Base-by-base conservation (phyloP, 2,113 vertebrate genomes). In the Pyxicephalus adspersus region DNA sequence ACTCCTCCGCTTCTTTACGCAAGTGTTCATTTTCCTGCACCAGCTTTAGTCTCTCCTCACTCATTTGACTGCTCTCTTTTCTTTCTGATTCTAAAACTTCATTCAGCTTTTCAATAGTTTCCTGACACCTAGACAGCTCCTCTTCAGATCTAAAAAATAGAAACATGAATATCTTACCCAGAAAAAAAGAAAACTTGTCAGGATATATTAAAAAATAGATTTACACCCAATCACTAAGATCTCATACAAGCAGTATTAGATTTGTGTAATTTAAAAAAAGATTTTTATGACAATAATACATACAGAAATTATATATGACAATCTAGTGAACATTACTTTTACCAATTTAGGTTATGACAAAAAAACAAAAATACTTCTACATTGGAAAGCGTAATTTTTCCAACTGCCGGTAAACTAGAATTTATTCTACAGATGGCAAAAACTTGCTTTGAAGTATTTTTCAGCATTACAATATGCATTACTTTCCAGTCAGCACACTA, bases 1-100 rank as follows among this genome's bases (percentile, higher is more conserved):
- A 88, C 45, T 90, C 87, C 2, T 96, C 95, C 74, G 92, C 91
- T 85, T 98, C 95, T 51, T 89, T 94, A 83, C 87, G 91, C 38
- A 97, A 83, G 76, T 94, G 91, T 81, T 95, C 90, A 86, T 95
- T 98, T 84, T 96, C 96, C 86, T 95, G 90, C 81, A 98, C 95
- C 77, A 99, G 93, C 81, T 91, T 92, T 19, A 98, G 91, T 45
- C 95, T 91, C 80, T 98, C 92, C 72, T 99, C 97, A 66, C 95
- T 96, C 78, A 97, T 86, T n/a, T 80, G 77, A 5, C 90, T 83
- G 68, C 94, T 94, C 85, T 94, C 92, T 4, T 94, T 90, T 83
- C 96, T 92, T 68, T 95, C 93, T 25, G 90, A 89, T 54, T 94
- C 91, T 86, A 99, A 87, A 51, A 83, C 81, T 64, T 81, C 89